phyloP scores from a whole-genome alignment of 2,888 invertebrate genomes.

The Sinodicranocentrus sp. region DNA sequence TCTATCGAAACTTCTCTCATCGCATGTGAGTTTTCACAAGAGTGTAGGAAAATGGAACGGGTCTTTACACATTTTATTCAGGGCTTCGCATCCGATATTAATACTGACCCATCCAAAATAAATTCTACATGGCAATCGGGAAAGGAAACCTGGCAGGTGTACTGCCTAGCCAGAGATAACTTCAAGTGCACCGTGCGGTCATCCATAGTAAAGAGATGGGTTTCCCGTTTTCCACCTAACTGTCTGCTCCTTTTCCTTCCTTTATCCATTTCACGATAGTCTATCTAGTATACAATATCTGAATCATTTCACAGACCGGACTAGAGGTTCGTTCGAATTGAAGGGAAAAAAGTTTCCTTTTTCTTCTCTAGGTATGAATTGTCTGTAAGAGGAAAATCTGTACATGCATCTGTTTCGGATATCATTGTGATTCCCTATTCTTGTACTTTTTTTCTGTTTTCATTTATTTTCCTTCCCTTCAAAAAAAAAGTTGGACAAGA shows the following conservation, averaged over 20 bases:
- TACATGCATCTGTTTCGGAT: slow-evolving; percentile 12
- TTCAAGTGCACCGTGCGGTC: slow-evolving; percentile 38
- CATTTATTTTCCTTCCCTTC: slow-evolving; percentile 35
- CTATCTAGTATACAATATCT: too few species aligned
- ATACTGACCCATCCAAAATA: background rate
- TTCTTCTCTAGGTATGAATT: background rate
- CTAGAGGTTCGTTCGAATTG: background rate
- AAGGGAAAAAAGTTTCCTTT: background rate
- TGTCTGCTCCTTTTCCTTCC: slow-evolving; percentile 29
- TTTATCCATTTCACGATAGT: slow-evolving; percentile 32
- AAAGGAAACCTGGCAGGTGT: slow-evolving; percentile 29
- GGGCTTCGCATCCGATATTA: slow-evolving; percentile 12
- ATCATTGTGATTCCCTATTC: slow-evolving; percentile 22
- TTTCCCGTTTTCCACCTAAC: slow-evolving; percentile 39
- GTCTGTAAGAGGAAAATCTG: slow-evolving; percentile 15
- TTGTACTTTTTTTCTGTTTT: slow-evolving; percentile 29
- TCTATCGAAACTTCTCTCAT: too few species aligned
- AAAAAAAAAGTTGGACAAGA: slow-evolving; percentile 49
- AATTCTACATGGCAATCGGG: background rate
- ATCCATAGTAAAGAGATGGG: slow-evolving; percentile 60
- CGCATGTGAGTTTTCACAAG: slow-evolving; percentile 38
- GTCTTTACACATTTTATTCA: slow-evolving; percentile 37
- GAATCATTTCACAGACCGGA: slow-evolving; percentile 18
- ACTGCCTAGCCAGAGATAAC: slow-evolving; percentile 8
- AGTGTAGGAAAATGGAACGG: slow-evolving; percentile 42